Evolutionary conservation across 2,888 invertebrate genomes (phyloP).

Genomic region (Pteria penguin): DNA sequence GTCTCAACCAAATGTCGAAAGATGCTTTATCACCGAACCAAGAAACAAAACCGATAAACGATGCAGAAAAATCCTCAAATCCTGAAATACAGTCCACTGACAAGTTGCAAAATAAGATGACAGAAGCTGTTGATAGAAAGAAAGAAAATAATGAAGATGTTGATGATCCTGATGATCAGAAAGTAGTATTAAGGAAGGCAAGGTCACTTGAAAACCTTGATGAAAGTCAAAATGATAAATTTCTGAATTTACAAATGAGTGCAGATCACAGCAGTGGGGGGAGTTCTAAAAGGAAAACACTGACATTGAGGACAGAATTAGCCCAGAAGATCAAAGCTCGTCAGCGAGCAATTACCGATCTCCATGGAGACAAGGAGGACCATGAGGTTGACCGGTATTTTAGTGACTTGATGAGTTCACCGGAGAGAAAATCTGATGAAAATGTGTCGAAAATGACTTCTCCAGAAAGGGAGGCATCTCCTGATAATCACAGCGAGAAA

Average conservation of each 20-base stretch:
- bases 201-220: slow-evolving; percentile 2
- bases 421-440: neutral
- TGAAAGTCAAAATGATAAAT: neutral
- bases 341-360: neutral
- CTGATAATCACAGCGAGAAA: no score
- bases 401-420: slow-evolving; percentile 20
- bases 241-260: neutral
- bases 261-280: neutral
- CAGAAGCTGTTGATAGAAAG: neutral
- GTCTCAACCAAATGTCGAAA: neutral
- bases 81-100: neutral
- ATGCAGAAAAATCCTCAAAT: neutral
- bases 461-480: neutral
- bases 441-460: neutral
- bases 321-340: slow-evolving; percentile 12
- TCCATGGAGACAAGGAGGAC: slow-evolving; percentile 2
- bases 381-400: slow-evolving; percentile 27
- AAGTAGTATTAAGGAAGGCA: neutral
- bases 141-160: neutral
- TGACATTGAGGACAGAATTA: slow-evolving; percentile 27
- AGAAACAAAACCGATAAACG: neutral
- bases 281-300: slow-evolving; percentile 14
- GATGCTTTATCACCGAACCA: neutral
- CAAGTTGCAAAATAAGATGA: neutral
- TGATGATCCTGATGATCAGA: neutral